These are phyloP conservation scores for Paragorgia papillata DNA, from an alignment of 92 coral and sea anemone genomes.

Conservation along the genomic window DNA sequence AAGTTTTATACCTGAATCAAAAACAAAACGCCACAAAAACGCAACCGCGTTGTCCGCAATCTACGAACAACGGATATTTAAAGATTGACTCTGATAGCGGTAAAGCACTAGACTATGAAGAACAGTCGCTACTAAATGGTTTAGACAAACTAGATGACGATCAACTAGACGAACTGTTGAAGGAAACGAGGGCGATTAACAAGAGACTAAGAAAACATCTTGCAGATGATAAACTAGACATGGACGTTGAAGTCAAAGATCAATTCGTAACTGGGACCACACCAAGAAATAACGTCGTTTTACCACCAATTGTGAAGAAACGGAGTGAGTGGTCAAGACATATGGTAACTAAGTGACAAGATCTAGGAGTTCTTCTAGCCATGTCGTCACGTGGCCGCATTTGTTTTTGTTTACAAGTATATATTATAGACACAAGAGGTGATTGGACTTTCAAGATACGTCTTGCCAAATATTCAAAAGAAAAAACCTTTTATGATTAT, in stretches of 20 bases:
- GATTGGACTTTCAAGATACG: too few species aligned
- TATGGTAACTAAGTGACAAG: neutral
- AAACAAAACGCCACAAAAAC: neutral
- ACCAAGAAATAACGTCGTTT: conserved; percentile 11
- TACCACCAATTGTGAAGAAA: conserved; percentile 36
- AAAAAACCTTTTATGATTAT: too few species aligned
- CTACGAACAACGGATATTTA: neutral
- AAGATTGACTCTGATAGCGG: neutral
- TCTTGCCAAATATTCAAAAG: too few species aligned
- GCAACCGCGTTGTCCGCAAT: neutral
- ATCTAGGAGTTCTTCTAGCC: neutral
- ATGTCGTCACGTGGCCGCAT: neutral
- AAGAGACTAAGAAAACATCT: conserved; percentile 58
- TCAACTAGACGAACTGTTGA: conserved; percentile 74
- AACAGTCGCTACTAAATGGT: conserved; percentile 36
- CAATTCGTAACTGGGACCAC: neutral
- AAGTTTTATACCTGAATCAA: neutral
- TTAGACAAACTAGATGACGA: conserved; percentile 74
- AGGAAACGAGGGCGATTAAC: conserved; percentile 71
- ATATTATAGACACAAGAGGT: too few species aligned
- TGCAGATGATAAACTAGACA: conserved; percentile 9
- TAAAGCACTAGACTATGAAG: neutral
- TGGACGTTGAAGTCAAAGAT: conserved; percentile 27
- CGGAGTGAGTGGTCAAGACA: neutral
- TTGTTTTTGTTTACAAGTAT: too few species aligned